Evolutionary conservation across 2,797 vertebrate genomes (phyloP).

Genomic region (Lateolabrax maculatus): DNA sequence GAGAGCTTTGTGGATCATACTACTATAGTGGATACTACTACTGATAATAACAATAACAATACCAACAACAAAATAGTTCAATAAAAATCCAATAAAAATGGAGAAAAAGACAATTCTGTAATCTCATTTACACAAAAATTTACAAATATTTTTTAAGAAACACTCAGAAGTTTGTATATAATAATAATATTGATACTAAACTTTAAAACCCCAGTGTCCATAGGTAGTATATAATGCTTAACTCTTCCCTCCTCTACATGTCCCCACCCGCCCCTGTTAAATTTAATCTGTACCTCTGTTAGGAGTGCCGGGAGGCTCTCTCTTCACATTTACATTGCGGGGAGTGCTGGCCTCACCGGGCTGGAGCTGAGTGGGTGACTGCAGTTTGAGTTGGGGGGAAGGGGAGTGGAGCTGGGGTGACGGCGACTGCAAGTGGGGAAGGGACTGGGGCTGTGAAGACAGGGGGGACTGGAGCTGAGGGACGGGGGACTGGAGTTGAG

Average conservation of each 20-base stretch:
- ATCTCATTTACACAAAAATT: not conserved
- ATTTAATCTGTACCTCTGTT: conserved; percentile 75
- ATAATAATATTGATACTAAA: not conserved
- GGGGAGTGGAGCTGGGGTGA: conserved; percentile 76
- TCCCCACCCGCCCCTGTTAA: not conserved
- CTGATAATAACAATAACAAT: not conserved
- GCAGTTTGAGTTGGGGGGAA: conserved; percentile 76
- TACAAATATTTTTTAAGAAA: not conserved
- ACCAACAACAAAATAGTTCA: not conserved
- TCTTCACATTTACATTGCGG: conserved; percentile 81
- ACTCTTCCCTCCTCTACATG: not conserved
- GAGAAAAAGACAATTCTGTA: not conserved
- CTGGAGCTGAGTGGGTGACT: conserved; percentile 77
- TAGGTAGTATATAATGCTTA: not conserved
- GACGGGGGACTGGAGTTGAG: conserved; percentile 71
- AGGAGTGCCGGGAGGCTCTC: conserved; percentile 81
- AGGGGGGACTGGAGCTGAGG: conserved; percentile 73
- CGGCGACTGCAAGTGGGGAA: conserved; percentile 72
- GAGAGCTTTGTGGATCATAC: not conserved
- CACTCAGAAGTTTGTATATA: not conserved
- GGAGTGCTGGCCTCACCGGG: conserved; percentile 78
- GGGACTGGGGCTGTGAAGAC: conserved; percentile 69
- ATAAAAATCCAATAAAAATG: not conserved
- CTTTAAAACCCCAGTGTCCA: not conserved
- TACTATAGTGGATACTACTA: not conserved